phyloP scores from a whole-genome alignment of 2,888 invertebrate genomes.

The Archips xylosteana region DNA sequence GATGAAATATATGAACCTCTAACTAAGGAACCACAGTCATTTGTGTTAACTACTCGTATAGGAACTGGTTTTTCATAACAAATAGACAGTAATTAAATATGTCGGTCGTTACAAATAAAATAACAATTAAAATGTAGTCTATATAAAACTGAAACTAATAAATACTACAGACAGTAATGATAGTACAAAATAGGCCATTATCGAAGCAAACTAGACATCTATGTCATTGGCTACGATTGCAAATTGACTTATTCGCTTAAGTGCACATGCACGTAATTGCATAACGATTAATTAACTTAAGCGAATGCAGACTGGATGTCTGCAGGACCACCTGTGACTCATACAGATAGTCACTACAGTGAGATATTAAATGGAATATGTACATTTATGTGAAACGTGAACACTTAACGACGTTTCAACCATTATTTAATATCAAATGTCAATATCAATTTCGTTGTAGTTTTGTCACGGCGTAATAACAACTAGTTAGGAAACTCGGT shows the following conservation, averaged over 20 bases:
- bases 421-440: no score
- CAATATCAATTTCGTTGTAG: no score
- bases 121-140: not conserved
- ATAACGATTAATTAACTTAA: constrained; percentile 26
- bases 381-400: not conserved
- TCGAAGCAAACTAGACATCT: constrained; percentile 4
- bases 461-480: no score
- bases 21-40: not conserved
- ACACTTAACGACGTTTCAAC: not conserved
- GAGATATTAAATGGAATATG: no score
- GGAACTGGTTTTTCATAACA: no score
- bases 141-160: not conserved
- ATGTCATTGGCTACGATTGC: not conserved
- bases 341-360: not conserved
- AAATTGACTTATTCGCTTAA: constrained; percentile 30
- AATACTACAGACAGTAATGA: not conserved
- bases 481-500: no score
- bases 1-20: no score
- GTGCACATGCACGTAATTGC: constrained; percentile 25
- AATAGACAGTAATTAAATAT: no score
- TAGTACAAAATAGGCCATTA: not conserved
- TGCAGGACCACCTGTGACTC: constrained; percentile 18
- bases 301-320: constrained; percentile 28
- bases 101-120: no score
- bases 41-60: not conserved